phyloP scores from a whole-genome alignment of 2,888 invertebrate genomes.

The Eucera pruinosa region DNA sequence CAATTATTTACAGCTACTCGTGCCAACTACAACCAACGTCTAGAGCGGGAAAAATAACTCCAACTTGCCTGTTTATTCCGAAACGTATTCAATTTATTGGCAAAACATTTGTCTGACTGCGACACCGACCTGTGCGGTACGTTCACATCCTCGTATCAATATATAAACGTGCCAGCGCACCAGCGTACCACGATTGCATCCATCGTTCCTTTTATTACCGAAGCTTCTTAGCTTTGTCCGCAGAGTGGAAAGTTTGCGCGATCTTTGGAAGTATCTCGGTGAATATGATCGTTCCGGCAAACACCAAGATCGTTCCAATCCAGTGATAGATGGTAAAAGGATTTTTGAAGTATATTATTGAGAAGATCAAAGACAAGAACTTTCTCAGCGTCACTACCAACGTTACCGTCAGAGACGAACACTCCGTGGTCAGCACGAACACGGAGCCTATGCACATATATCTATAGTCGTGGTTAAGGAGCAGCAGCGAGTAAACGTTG shows the following conservation, averaged over 20 bases:
- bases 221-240: conserved; percentile 62
- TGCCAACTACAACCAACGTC: too few relatives aligned
- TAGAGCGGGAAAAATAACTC: too few relatives aligned
- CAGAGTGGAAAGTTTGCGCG: conserved; percentile 54
- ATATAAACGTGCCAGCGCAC: too few relatives aligned
- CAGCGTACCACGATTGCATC: too few relatives aligned
- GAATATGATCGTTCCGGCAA: conserved; percentile 96
- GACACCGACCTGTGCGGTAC: too few relatives aligned
- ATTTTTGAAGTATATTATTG: conserved; percentile 97
- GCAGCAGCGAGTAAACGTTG: too few relatives aligned
- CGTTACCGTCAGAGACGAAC: conserved; percentile 96
- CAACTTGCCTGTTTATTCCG: not conserved
- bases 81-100: not conserved
- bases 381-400: conserved; percentile 97
- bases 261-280: conserved; percentile 90
- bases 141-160: too few relatives aligned
- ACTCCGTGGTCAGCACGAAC: conserved; percentile 96
- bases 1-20: too few relatives aligned
- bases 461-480: conserved; percentile 81
- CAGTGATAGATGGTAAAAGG: conserved; percentile 96
- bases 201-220: conserved; percentile 62
- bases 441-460: conserved; percentile 97
- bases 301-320: conserved; percentile 95
- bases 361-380: conserved; percentile 97
- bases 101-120: not conserved